A percentile compares a stretch with the other conserved stretches of the same genome.
phyloP scores from a whole-genome alignment of 2,113 vertebrate genomes.

The Neogobius melanostomus region DNA sequence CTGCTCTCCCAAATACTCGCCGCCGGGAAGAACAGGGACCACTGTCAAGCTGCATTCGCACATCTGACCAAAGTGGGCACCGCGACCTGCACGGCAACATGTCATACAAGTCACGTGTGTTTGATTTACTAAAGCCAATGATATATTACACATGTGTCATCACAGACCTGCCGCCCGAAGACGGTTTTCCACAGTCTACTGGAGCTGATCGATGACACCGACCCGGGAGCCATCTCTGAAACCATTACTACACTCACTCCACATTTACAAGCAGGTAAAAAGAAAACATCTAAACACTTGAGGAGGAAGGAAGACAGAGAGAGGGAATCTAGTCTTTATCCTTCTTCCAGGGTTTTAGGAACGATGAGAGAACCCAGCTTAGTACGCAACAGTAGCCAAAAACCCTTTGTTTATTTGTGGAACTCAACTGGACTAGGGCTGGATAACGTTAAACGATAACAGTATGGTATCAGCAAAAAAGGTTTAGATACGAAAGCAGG shows the following conservation, averaged over 20 bases:
- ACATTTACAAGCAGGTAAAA: conserved; percentile 80
- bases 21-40: conserved; percentile 38
- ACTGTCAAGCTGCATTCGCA: conserved; percentile 62
- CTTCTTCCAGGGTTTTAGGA: too few species aligned
- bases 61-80: conserved; percentile 62
- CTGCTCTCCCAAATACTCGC: conserved; percentile 69
- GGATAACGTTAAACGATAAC: too few species aligned
- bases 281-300: too few species aligned
- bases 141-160: conserved; percentile 19
- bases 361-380: too few species aligned
- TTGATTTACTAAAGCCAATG: background rate
- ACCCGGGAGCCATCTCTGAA: conserved; percentile 80
- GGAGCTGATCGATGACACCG: conserved; percentile 81
- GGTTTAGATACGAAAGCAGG: too few species aligned
- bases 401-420: too few species aligned
- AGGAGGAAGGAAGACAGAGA: too few species aligned
- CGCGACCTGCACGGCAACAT: background rate
- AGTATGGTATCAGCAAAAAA: too few species aligned
- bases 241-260: conserved; percentile 80
- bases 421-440: too few species aligned
- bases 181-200: conserved; percentile 84
- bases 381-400: too few species aligned
- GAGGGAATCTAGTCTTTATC: too few species aligned
- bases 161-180: conserved; percentile 85
- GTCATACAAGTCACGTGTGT: background rate